A percentile compares a stretch with the other conserved stretches of the same genome.
phyloP scores from a whole-genome alignment of 2,797 vertebrate species.

The Prionace glauca region DNA sequence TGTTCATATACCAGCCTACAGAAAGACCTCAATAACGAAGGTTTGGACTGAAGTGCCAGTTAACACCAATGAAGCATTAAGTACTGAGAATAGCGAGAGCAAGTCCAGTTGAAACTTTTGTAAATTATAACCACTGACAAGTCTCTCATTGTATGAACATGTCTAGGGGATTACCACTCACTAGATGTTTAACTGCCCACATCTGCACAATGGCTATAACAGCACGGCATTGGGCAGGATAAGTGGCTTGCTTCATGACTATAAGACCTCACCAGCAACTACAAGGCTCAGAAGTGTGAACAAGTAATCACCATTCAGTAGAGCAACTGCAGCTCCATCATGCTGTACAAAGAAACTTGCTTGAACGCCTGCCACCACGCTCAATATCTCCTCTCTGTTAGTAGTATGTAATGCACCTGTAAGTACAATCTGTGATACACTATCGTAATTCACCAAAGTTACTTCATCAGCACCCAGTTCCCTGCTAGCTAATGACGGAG shows the following conservation, averaged over 20 bases:
- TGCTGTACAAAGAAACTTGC: background rate
- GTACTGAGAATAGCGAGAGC: background rate
- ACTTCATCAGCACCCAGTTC: background rate
- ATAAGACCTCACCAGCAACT: background rate
- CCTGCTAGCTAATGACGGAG: no score
- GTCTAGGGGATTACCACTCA: background rate
- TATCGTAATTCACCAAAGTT: background rate
- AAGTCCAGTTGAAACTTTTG: background rate
- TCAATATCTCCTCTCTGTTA: background rate
- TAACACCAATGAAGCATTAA: no score
- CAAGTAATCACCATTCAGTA: background rate
- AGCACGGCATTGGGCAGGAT: background rate
- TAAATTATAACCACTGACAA: background rate
- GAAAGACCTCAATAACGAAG: no score
- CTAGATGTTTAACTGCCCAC: background rate
- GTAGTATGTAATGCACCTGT: background rate
- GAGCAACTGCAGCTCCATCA: background rate
- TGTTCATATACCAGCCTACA: no score
- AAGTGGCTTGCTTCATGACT: background rate
- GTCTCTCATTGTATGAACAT: background rate
- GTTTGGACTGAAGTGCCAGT: no score
- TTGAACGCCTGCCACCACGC: background rate
- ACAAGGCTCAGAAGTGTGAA: background rate
- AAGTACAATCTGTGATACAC: background rate
- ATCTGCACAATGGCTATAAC: background rate